Conservation (phyloP, 2,888 invertebrate species). For the Magallana nippona region DNA sequence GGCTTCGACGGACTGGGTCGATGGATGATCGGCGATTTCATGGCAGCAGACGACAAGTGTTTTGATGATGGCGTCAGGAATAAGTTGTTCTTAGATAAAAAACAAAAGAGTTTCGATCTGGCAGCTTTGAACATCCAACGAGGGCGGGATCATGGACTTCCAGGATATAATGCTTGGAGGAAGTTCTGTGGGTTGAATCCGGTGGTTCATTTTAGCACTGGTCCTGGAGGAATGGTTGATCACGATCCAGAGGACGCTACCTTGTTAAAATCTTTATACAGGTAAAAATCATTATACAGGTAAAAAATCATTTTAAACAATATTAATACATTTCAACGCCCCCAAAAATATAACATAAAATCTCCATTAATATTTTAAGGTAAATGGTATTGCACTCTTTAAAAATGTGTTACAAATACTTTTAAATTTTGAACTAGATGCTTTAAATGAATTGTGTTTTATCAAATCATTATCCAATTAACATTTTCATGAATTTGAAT, state of each 20-base stretch:
- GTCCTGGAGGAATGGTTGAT: slow-evolving; percentile 50
- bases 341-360: too few species aligned
- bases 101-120: slow-evolving; percentile 84
- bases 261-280: slow-evolving; percentile 43
- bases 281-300: too few species aligned
- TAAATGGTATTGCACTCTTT: too few species aligned
- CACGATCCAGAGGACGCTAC: slow-evolving; percentile 44
- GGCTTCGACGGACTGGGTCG: slow-evolving; percentile 27
- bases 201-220: slow-evolving; percentile 43
- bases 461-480: too few species aligned
- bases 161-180: slow-evolving; percentile 88
- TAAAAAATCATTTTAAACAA: background rate
- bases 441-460: too few species aligned
- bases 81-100: slow-evolving; percentile 86
- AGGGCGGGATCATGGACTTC: slow-evolving; percentile 92
- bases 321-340: background rate
- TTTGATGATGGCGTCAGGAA: slow-evolving; percentile 81
- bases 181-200: slow-evolving; percentile 72
- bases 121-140: slow-evolving; percentile 93
- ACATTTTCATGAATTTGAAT: too few species aligned
- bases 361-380: too few species aligned
- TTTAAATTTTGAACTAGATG: too few species aligned
- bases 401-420: too few species aligned
- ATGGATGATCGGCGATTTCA: slow-evolving; percentile 35
- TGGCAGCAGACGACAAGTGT: slow-evolving; percentile 37